Base-by-base conservation (phyloP, 2,888 invertebrate genomes). In the Pandemis corylana region DNA sequence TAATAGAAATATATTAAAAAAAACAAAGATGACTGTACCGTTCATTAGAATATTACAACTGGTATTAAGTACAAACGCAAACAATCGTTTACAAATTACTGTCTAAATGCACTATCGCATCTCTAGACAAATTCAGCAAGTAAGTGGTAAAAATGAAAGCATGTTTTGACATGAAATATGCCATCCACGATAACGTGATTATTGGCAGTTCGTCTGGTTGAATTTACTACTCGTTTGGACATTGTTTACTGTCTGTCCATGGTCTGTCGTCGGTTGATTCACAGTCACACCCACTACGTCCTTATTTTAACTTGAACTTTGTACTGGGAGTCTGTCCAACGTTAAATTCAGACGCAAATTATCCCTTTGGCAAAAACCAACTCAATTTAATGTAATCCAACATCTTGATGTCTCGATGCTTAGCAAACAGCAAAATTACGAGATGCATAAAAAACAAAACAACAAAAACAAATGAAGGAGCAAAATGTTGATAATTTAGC, bases 301-400 rank as follows among this genome's bases (percentile, higher is more conserved):
- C 59, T 68, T 53, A 49, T 56, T 69, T 65, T 59, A 42, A 59
- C 49, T 49, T n/a, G 68, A 65, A 74, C 69, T 61, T 65, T 74
- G 73, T 69, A 74, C 73, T 69, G 65, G 64, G 69, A 68, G 10
- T n/a, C 12, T 7, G 59, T 74, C 68, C 73, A 69, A 74, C 59
- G 56, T 56, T 63, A 28, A 20, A 49, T 10, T 46, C 44, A 6
- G 46, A 28, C 7, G 46, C 28, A 28, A 65, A 66, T 66, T 51
- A 69, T 65, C 66, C 49, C 51, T 65, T 69, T 65, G 64, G 42
- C 51, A 69, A 36, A 66, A 64, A 65, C 13, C 59, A 49, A 53
- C 59, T 51, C 20, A 59, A 61, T 66, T 66, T 15, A n/a, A 59
- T 15, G 15, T 49, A 51, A 20, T 49, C 46, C 51, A 12, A 7